phyloP scores from a whole-genome alignment of 1,140 invertebrate species.

The Megalopta genalis region DNA sequence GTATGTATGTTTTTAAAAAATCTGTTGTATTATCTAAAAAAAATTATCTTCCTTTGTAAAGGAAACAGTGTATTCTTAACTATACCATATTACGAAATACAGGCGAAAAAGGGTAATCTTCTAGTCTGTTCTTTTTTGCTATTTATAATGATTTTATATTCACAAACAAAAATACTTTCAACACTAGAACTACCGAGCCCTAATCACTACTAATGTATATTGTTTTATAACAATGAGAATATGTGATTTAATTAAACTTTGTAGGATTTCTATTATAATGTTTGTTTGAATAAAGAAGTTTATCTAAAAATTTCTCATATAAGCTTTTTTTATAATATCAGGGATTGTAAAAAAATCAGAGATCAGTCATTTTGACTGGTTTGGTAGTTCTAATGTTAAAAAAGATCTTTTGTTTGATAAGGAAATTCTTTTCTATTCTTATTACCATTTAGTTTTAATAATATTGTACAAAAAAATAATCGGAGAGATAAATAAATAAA shows the following conservation, averaged over 20 bases:
- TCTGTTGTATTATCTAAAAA: neutral
- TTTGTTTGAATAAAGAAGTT: too few relatives aligned
- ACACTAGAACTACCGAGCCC: neutral
- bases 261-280: too few relatives aligned
- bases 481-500: constrained; percentile 55
- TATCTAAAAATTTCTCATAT: too few relatives aligned
- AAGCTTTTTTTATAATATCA: too few relatives aligned
- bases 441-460: neutral
- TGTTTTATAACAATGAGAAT: too few relatives aligned
- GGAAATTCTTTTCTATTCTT: constrained; percentile 4
- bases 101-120: neutral
- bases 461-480: constrained; percentile 18
- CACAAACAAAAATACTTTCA: neutral
- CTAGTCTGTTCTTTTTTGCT: neutral
- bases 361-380: too few relatives aligned
- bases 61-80: neutral
- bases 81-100: constrained; percentile 9
- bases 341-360: too few relatives aligned
- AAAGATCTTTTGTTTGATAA: neutral
- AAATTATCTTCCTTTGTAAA: neutral
- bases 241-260: too few relatives aligned
- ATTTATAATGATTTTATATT: constrained; percentile 14
- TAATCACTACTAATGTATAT: too few relatives aligned
- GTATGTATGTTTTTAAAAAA: neutral
- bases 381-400: too few relatives aligned